These are phyloP conservation scores for Ataeniobius toweri DNA, from an alignment of 2,797 vertebrate genomes.

Conservation along the genomic window DNA sequence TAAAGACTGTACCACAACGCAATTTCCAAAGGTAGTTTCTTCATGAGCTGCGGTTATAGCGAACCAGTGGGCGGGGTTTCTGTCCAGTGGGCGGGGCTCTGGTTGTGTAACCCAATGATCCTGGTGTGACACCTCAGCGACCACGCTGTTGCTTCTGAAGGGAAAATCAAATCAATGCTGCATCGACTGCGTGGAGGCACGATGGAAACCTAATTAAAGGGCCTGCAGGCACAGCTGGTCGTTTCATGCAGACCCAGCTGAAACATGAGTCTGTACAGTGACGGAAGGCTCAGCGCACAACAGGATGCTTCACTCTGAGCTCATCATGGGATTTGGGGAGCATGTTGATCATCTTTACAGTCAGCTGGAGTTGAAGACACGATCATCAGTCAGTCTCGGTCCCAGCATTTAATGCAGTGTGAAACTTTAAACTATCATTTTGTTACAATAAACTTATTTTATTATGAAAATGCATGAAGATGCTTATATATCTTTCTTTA, in stretches of 20 bases:
- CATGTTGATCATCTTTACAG: neutral
- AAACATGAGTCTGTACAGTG: constrained; percentile 45
- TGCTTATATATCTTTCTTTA: neutral
- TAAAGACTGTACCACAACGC: neutral
- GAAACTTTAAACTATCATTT: too few species aligned
- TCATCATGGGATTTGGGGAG: constrained; percentile 2
- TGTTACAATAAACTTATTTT: neutral
- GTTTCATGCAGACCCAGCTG: constrained; percentile 68
- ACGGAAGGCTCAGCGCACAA: constrained; percentile 6
- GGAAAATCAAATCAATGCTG: constrained; percentile 82
- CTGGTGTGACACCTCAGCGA: constrained; percentile 72
- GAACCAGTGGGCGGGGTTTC: neutral
- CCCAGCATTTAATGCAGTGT: neutral
- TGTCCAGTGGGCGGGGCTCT: constrained; percentile 11
- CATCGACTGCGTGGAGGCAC: constrained; percentile 78
- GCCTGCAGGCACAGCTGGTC: constrained; percentile 73
- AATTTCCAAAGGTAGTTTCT: neutral
- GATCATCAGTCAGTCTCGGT: neutral
- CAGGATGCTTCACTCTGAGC: neutral
- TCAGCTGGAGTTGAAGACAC: neutral
- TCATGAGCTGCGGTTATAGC: neutral
- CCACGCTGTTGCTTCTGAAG: constrained; percentile 70
- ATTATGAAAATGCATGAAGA: neutral
- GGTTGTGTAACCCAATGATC: constrained; percentile 75
- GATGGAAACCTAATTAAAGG: constrained; percentile 84